Percentiles rank a stretch among this genome's conserved stretches.
phyloP scores from a whole-genome alignment of 2,113 vertebrate genomes.

The Eidolon helvum region DNA sequence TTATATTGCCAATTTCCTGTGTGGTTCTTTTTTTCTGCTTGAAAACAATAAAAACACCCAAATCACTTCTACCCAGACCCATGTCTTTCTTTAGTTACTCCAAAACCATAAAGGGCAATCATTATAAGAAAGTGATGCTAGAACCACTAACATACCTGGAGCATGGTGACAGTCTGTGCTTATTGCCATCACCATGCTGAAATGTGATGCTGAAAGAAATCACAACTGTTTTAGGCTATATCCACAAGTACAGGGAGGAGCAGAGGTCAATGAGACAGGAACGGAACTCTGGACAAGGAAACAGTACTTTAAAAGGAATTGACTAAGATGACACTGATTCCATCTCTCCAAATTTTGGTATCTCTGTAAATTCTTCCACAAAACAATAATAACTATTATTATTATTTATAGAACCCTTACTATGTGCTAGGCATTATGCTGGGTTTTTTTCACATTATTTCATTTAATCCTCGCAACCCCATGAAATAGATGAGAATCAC shows the following conservation, averaged over 20 bases:
- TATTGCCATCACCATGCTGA: neutral
- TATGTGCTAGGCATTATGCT: neutral
- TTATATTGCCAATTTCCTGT: neutral
- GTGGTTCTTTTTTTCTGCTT: neutral
- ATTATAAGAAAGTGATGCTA: neutral
- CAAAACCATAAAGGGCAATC: neutral
- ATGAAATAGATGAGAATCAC: neutral
- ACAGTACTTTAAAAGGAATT: neutral
- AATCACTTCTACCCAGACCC: neutral
- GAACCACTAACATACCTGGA: neutral
- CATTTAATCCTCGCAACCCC: neutral
- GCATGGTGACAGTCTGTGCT: neutral
- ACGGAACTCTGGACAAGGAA: neutral
- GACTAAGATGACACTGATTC: neutral
- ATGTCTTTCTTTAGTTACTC: neutral
- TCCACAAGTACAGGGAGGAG: neutral
- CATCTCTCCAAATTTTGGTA: neutral
- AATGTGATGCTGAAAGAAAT: neutral
- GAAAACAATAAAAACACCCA: conserved; percentile 27
- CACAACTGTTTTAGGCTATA: neutral
- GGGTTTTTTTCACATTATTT: neutral
- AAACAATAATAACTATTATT: neutral
- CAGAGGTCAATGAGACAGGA: neutral
- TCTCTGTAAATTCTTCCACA: neutral
- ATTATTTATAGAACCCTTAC: neutral